Evolutionary conservation across 2,888 invertebrate genomes (phyloP).

Genomic region (Petrolisthes cinctipes): DNA sequence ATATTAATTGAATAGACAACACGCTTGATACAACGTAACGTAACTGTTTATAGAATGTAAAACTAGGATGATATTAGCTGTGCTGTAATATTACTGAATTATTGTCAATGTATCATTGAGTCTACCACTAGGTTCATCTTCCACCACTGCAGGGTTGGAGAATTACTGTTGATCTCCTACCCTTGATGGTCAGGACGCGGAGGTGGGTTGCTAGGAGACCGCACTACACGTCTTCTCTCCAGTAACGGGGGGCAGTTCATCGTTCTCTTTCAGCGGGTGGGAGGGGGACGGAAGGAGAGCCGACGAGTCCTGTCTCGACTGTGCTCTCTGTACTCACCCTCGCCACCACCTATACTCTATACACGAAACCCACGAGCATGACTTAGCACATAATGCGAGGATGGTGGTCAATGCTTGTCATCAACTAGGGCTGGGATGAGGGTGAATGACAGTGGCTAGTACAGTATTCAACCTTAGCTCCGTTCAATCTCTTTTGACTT

Average conservation of each 20-base stretch:
- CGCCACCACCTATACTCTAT: constrained; percentile 61
- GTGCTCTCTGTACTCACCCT: constrained; percentile 59
- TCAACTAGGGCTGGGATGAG: not conserved
- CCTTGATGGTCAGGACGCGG: constrained; percentile 44
- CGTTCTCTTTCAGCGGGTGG: constrained; percentile 59
- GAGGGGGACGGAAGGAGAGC: constrained; percentile 48
- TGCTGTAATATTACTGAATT: constrained; percentile 25
- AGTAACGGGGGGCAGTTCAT: constrained; percentile 50
- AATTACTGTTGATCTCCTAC: constrained; percentile 43
- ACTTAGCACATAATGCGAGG: constrained; percentile 65
- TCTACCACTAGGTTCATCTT: constrained; percentile 58
- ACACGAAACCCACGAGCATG: constrained; percentile 65
- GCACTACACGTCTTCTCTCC: constrained; percentile 35
- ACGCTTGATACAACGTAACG: constrained; percentile 19
- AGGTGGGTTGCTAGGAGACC: constrained; percentile 54
- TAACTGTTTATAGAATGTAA: constrained; percentile 24
- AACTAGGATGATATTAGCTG: constrained; percentile 31
- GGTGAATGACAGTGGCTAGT: not conserved
- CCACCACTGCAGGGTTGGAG: constrained; percentile 50
- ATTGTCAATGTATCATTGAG: constrained; percentile 37
- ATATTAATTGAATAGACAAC: not conserved
- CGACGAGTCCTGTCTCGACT: constrained; percentile 33
- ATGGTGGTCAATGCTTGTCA: constrained; percentile 26
- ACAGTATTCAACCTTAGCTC: not conserved
- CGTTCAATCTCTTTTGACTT: not conserved